Evolutionary conservation across 2,888 invertebrate species (phyloP).

Genomic region (Agrotis exclamationis): DNA sequence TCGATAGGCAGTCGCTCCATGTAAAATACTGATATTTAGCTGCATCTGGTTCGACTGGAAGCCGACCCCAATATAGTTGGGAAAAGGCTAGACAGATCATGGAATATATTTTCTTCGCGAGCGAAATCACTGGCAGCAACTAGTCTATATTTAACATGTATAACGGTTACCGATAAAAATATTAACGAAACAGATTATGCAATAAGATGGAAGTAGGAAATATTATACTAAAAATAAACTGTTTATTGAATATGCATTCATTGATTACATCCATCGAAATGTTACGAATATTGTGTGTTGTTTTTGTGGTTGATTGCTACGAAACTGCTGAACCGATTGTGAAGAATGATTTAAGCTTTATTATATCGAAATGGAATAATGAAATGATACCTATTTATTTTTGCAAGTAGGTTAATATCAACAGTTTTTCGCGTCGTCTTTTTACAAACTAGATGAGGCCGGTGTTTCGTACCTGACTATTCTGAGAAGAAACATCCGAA

Average conservation of each 20-base stretch:
- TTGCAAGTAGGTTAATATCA: no score
- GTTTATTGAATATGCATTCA: conserved; percentile 44
- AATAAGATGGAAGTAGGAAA: conserved; percentile 47
- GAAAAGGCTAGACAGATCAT: background rate
- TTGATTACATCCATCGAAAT: conserved; percentile 32
- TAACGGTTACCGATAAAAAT: conserved; percentile 33
- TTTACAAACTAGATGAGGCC: no score
- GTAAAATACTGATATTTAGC: background rate
- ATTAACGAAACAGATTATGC: conserved; percentile 56
- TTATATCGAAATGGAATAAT: no score
- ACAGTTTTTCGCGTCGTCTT: no score
- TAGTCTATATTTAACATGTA: background rate
- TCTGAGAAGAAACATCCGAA: no score
- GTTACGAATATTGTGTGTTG: background rate
- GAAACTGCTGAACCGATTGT: background rate
- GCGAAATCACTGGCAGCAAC: no score
- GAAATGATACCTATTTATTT: no score
- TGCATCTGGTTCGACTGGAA: background rate
- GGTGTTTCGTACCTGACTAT: no score
- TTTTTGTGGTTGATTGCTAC: background rate
- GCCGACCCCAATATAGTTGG: background rate
- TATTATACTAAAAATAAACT: conserved; percentile 4
- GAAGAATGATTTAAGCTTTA: no score
- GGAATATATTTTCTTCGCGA: background rate
- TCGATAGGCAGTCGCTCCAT: background rate